These are phyloP conservation scores for Eospalax fontanierii DNA, from an alignment of 2,797 vertebrate genomes.

Conservation along the genomic window DNA sequence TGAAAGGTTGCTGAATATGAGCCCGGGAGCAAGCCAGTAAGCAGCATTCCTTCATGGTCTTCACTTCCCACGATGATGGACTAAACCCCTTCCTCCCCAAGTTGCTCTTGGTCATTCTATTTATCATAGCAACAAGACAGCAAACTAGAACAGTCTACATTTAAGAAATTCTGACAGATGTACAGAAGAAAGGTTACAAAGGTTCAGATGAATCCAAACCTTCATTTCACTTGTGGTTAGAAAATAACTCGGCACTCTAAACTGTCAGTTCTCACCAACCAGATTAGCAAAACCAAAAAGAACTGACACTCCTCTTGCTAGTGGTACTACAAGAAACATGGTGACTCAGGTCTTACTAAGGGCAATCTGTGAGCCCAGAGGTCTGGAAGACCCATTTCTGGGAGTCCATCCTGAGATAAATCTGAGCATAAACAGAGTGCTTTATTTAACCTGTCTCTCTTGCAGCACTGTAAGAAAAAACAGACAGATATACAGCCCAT, in stretches of 20 bases:
- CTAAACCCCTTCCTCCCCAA: too few species aligned
- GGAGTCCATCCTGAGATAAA: neutral
- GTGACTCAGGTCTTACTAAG: neutral
- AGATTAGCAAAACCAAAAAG: slow-evolving; percentile 54
- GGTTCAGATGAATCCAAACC: neutral
- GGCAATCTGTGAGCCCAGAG: neutral
- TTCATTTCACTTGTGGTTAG: neutral
- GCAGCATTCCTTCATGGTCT: too few species aligned
- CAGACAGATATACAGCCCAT: neutral
- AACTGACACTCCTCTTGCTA: neutral
- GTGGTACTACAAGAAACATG: neutral
- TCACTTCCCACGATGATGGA: too few species aligned
- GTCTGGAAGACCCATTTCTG: neutral
- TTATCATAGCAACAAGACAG: too few species aligned
- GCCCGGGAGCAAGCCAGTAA: too few species aligned
- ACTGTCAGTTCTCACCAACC: slow-evolving; percentile 1
- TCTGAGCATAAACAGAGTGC: neutral
- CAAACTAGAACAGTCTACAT: neutral
- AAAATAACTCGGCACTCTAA: slow-evolving; percentile 9
- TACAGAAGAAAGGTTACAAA: slow-evolving; percentile 35
- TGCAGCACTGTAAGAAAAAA: neutral
- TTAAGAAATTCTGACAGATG: slow-evolving; percentile 68
- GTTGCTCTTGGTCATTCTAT: too few species aligned
- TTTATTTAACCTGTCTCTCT: neutral
- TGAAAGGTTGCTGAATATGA: too few species aligned